Evolutionary conservation across 1,140 invertebrate species (phyloP).

Genomic region (Drosophila suzukii): DNA sequence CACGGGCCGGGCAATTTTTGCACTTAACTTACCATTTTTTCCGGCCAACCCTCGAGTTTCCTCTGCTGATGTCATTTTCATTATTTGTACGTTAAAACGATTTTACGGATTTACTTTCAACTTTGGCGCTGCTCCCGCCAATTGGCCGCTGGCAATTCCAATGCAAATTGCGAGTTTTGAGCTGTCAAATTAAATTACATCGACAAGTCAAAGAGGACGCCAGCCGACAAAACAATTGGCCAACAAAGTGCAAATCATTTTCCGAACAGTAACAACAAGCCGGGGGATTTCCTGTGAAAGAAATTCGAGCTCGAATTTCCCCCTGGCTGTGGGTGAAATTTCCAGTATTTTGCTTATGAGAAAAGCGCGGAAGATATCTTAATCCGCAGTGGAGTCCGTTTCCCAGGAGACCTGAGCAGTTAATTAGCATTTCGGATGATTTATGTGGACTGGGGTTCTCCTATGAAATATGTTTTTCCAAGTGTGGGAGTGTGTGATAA

Average conservation of each 20-base stretch:
- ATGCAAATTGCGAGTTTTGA: conserved; percentile 48
- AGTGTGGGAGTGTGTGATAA: too few species aligned
- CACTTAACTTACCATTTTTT: conserved; percentile 10
- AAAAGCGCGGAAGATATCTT: too few species aligned
- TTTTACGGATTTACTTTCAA: conserved; percentile 63
- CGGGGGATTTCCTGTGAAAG: too few species aligned
- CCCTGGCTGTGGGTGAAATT: too few species aligned
- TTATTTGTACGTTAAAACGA: conserved; percentile 70
- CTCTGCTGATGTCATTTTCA: conserved; percentile 55
- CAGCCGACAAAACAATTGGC: conserved; percentile 34
- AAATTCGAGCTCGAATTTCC: too few species aligned
- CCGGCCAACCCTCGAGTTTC: not conserved
- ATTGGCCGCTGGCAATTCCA: conserved; percentile 33
- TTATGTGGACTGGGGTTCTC: too few species aligned
- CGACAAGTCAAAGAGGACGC: conserved; percentile 39
- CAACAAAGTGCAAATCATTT: conserved; percentile 35
- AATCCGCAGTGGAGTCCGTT: too few species aligned
- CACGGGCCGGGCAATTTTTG: conserved; percentile 25
- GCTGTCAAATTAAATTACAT: conserved; percentile 60
- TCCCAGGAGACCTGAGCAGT: too few species aligned
- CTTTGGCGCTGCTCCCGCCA: conserved; percentile 22
- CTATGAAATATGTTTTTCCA: too few species aligned
- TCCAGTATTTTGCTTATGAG: too few species aligned
- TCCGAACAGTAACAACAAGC: too few species aligned
- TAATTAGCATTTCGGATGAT: too few species aligned